Evolutionary conservation across 23 tunicate species (phyloP).

Genomic region (Diplosoma virens): DNA sequence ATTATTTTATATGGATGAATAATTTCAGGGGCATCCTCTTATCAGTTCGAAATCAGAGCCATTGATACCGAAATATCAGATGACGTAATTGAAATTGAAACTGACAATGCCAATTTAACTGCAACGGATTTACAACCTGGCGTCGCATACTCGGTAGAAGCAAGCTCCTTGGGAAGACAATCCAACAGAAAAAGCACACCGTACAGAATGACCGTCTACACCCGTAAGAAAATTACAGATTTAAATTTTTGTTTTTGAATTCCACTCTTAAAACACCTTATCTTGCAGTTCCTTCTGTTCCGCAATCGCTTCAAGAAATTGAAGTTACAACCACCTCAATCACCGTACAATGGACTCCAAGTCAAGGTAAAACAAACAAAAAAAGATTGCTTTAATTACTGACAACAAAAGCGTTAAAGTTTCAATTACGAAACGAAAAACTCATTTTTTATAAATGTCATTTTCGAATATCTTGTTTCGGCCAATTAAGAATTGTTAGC

Average conservation of each 20-base stretch:
- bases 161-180: neutral
- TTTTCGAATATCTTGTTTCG: no score
- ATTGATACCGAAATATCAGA: neutral
- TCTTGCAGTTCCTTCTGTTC: slow-evolving; percentile 20
- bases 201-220: neutral
- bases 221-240: neutral
- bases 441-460: no score
- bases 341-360: slow-evolving; percentile 10
- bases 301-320: slow-evolving; percentile 1
- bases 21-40: slow-evolving; percentile 17
- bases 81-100: neutral
- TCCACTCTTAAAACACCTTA: no score
- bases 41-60: neutral
- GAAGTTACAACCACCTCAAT: slow-evolving; percentile 26
- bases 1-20: neutral
- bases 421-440: no score
- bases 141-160: slow-evolving; percentile 2
- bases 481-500: no score
- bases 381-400: no score
- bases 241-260: neutral
- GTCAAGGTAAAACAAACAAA: neutral
- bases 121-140: neutral
- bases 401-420: no score
- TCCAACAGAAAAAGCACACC: neutral
- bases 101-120: neutral